Evolutionary conservation across 2,888 invertebrate genomes (phyloP).

Genomic region (Nezara viridula): DNA sequence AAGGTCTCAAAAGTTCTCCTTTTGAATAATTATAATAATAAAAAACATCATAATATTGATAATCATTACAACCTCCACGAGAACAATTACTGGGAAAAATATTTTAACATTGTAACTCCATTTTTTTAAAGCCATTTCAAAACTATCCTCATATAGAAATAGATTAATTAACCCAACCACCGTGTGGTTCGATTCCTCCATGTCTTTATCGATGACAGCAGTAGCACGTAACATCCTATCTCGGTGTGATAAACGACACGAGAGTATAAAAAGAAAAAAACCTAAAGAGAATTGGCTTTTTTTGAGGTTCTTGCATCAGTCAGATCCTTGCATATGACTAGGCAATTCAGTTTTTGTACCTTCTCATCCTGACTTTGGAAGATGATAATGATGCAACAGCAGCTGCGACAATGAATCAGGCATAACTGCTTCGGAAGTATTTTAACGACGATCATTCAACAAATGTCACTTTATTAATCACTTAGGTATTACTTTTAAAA

Average conservation of each 20-base stretch:
- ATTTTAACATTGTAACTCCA: too few relatives aligned
- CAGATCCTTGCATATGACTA: not conserved
- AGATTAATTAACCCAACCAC: not conserved
- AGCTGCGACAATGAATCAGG: not conserved
- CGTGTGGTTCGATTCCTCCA: not conserved
- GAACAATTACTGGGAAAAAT: too few relatives aligned
- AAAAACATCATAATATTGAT: too few relatives aligned
- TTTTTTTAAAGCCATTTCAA: not conserved
- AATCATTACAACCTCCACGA: too few relatives aligned
- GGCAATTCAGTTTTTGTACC: slow-evolving; percentile 17
- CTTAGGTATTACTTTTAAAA: not conserved
- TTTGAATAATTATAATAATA: too few relatives aligned
- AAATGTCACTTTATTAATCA: not conserved
- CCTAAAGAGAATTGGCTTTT: not conserved
- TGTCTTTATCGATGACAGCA: not conserved
- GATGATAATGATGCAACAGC: not conserved
- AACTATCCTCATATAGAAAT: not conserved
- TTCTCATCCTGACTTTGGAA: not conserved
- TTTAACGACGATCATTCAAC: not conserved
- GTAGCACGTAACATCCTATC: not conserved
- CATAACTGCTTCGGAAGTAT: not conserved
- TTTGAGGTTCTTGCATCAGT: not conserved
- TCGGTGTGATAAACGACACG: not conserved
- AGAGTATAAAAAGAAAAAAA: not conserved
- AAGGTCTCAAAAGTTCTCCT: too few relatives aligned